A percentile compares a stretch with the other conserved stretches of the same genome.
Evolutionary conservation across 2,797 vertebrate species (phyloP).

Genomic region (Presbytis comata): DNA sequence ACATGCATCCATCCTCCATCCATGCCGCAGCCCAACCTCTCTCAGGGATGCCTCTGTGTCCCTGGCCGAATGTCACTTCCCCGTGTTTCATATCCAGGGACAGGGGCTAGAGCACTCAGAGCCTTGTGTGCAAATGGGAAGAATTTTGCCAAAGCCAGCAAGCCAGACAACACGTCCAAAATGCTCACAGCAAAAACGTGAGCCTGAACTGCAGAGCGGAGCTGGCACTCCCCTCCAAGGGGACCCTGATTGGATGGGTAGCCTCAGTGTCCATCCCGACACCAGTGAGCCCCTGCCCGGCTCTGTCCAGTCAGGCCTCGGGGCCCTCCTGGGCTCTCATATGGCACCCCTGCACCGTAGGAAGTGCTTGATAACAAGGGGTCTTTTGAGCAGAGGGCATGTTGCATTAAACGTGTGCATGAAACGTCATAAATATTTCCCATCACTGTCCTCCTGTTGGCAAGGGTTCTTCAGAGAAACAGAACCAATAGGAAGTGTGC

Average conservation of each 20-base stretch:
- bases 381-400: background rate
- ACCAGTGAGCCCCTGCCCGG: too few species aligned
- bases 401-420: too few species aligned
- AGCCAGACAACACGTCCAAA: rapidly evolving
- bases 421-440: too few species aligned
- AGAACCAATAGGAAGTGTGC: background rate
- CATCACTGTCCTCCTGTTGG: rapidly evolving
- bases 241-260: background rate
- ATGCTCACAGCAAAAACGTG: background rate
- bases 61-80: rapidly evolving
- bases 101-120: too few species aligned
- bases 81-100: background rate
- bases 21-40: background rate
- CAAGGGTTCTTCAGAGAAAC: background rate
- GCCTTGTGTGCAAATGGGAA: background rate
- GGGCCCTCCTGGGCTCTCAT: rapidly evolving
- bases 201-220: background rate
- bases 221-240: background rate
- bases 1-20: rapidly evolving
- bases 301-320: background rate
- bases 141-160: background rate
- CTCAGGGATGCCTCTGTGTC: rapidly evolving
- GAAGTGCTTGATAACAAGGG: background rate
- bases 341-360: rapidly evolving
- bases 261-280: rapidly evolving